phyloP scores from a whole-genome alignment of 2,888 invertebrate genomes.

The Gasteruption jaculator region DNA sequence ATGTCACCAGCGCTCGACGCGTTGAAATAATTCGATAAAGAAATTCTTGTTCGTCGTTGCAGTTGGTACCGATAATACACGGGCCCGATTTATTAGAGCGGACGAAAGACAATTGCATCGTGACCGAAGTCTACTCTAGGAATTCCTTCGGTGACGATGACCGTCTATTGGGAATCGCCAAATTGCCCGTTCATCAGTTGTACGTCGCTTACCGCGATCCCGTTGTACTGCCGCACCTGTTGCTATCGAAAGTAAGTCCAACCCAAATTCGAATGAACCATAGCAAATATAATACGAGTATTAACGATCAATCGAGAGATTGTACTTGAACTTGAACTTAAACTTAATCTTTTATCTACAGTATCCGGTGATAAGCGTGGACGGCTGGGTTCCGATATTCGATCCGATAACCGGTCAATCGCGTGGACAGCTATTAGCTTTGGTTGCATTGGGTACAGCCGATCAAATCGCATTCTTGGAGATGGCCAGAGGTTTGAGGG shows the following conservation, averaged over 20 bases:
- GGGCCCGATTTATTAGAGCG: slow-evolving; percentile 55
- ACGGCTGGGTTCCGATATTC: slow-evolving; percentile 58
- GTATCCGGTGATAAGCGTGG: slow-evolving; percentile 60
- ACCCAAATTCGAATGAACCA: too few species aligned
- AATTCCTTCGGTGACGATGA: slow-evolving; percentile 40
- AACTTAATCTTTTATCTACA: slow-evolving; percentile 36
- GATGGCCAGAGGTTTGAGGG: slow-evolving; percentile 43
- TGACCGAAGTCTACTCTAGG: slow-evolving; percentile 56
- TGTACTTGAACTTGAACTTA: too few species aligned
- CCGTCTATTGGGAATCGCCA: slow-evolving; percentile 53
- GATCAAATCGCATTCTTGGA: slow-evolving; percentile 58
- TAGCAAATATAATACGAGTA: too few species aligned
- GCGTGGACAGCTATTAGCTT: slow-evolving; percentile 56
- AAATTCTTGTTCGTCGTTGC: slow-evolving; percentile 24
- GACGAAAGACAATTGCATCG: slow-evolving; percentile 57
- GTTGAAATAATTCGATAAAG: neutral
- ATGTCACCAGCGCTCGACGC: slow-evolving; percentile 10
- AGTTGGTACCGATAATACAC: slow-evolving; percentile 58
- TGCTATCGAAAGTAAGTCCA: slow-evolving; percentile 54
- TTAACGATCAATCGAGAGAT: too few species aligned
- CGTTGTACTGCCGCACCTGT: slow-evolving; percentile 55
- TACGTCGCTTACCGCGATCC: slow-evolving; percentile 60
- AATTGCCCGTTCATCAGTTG: slow-evolving; percentile 59
- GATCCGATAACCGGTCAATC: slow-evolving; percentile 50
- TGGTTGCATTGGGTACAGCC: slow-evolving; percentile 60